A percentile compares a stretch with the other conserved stretches of the same genome.
These are phyloP conservation scores for Vanacampus margaritifer DNA, from an alignment of 2,113 vertebrate species.

Conservation along the genomic window DNA sequence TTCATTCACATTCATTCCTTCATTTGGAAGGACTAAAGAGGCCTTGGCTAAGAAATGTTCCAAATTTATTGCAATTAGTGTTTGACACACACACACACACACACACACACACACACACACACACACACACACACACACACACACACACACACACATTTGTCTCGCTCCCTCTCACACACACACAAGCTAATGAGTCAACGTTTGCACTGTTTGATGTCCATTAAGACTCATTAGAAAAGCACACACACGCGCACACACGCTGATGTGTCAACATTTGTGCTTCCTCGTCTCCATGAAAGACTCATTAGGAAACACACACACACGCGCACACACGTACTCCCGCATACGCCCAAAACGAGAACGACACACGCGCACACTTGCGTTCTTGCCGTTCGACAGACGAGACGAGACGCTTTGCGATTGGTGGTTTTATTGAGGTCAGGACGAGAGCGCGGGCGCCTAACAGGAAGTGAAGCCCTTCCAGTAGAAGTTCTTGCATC, in stretches of 20 bases:
- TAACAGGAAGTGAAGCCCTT: slow-evolving; percentile 77
- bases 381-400: neutral
- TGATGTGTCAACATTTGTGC: slow-evolving; percentile 9
- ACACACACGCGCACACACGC: neutral
- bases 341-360: neutral
- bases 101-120: no score
- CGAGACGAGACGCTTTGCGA: no score
- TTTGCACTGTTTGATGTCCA: slow-evolving; percentile 15
- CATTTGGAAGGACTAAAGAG: no score
- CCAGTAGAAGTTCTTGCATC: slow-evolving; percentile 82
- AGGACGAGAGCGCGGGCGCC: neutral
- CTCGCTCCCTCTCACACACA: no score
- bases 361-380: neutral
- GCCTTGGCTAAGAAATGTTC: no score
- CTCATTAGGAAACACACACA: slow-evolving; percentile 24
- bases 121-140: neutral
- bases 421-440: no score
- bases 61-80: no score
- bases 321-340: neutral
- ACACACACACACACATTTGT: neutral
- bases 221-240: neutral
- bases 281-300: slow-evolving; percentile 47
- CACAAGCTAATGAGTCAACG: slow-evolving; percentile 16
- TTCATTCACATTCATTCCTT: no score
- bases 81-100: no score